These are phyloP conservation scores for Anthoptus insignis DNA, from an alignment of 2,888 invertebrate species.

Conservation along the genomic window DNA sequence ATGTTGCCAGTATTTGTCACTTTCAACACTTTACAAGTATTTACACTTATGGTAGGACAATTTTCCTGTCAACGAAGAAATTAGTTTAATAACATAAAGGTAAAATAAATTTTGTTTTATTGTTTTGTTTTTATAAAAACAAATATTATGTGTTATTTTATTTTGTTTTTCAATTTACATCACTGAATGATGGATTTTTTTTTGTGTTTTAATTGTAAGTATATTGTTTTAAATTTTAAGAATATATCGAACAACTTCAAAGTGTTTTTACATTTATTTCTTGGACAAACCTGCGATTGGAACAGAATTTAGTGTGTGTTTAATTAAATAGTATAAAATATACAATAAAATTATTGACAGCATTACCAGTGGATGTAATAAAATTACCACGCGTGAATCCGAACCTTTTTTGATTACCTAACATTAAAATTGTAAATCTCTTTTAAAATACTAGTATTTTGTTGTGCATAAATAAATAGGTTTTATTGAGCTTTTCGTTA, in stretches of 20 bases:
- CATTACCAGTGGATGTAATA: too few species aligned
- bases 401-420: too few species aligned
- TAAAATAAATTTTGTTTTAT: conserved; percentile 36
- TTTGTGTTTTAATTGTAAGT: conserved; percentile 37
- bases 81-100: conserved; percentile 33
- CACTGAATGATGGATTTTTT: conserved; percentile 23
- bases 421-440: too few species aligned
- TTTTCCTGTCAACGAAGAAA: conserved; percentile 17
- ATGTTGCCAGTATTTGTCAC: conserved; percentile 13
- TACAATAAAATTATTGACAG: too few species aligned
- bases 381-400: too few species aligned
- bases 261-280: conserved; percentile 28
- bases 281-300: conserved; percentile 8
- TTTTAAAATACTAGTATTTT: too few species aligned
- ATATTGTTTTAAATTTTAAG: conserved; percentile 35
- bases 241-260: conserved; percentile 27
- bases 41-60: conserved; percentile 24
- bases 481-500: too few species aligned
- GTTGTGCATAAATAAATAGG: too few species aligned
- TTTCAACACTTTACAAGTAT: conserved; percentile 11
- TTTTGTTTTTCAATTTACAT: conserved; percentile 15
- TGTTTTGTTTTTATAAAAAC: conserved; percentile 32
- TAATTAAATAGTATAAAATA: too few species aligned
- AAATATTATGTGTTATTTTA: conserved; percentile 27
- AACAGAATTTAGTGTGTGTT: too few species aligned